Percentiles rank a stretch among this genome's conserved stretches.
These are phyloP conservation scores for Mantis religiosa DNA, from an alignment of 2,888 invertebrate genomes.

Conservation along the genomic window DNA sequence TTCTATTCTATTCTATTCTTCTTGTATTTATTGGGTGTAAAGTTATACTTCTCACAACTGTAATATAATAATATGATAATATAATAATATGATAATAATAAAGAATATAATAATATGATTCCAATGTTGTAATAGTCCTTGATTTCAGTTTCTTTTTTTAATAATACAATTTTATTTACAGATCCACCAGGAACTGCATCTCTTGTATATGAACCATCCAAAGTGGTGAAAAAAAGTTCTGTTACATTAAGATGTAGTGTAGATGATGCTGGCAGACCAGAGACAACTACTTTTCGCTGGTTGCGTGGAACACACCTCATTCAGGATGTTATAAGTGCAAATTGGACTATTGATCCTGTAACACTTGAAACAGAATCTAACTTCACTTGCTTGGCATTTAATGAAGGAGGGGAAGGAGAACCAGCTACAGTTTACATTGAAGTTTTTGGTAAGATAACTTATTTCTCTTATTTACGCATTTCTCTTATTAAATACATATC, in stretches of 20 bases:
- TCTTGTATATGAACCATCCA: slow-evolving; percentile 66
- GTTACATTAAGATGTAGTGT: slow-evolving; percentile 81
- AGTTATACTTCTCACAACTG: no score
- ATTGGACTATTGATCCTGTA: slow-evolving; percentile 78
- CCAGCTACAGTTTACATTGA: slow-evolving; percentile 64
- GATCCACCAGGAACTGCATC: slow-evolving; percentile 84
- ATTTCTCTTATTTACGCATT: no score
- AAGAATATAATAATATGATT: no score
- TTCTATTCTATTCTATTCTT: no score
- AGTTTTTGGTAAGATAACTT: slow-evolving; percentile 56
- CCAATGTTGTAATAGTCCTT: no score
- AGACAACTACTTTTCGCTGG: slow-evolving; percentile 53
- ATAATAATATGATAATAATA: no score
- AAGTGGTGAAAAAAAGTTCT: slow-evolving; percentile 77
- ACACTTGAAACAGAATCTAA: slow-evolving; percentile 81
- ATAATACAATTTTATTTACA: slow-evolving; percentile 41
- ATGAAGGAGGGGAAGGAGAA: slow-evolving; percentile 76
- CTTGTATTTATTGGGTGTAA: no score
- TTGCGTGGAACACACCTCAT: slow-evolving; percentile 70
- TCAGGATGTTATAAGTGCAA: slow-evolving; percentile 68
- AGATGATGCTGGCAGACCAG: slow-evolving; percentile 76
- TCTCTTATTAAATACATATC: no score
- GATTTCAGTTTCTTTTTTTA: no score
- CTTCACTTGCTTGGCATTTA: slow-evolving; percentile 84
- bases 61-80: no score